Evolutionary conservation across 2,888 invertebrate species (phyloP).

Genomic region (Emmelina monodactyla): DNA sequence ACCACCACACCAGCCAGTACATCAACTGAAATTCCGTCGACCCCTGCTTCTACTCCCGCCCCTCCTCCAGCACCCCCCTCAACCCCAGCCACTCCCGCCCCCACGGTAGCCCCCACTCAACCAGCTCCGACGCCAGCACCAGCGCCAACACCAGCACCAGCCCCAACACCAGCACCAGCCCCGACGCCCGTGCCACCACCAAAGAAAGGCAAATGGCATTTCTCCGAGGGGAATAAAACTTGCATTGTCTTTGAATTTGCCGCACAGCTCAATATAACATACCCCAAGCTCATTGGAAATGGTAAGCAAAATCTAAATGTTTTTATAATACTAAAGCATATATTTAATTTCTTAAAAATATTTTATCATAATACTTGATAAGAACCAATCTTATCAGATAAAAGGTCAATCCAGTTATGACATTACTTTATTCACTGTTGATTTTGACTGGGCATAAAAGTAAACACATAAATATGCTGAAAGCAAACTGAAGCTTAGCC

Average conservation of each 20-base stretch:
- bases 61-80: conserved; percentile 19
- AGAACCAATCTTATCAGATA: no score
- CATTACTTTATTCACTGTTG: no score
- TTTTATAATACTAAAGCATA: no score
- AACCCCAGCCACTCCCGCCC: conserved; percentile 35
- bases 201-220: conserved; percentile 35
- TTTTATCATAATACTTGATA: no score
- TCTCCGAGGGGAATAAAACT: conserved; percentile 42
- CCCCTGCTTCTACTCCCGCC: neutral
- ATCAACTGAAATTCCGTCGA: conserved; percentile 23
- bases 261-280: conserved; percentile 69
- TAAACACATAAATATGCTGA: no score
- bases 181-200: conserved; percentile 32
- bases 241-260: conserved; percentile 75
- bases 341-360: no score
- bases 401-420: no score
- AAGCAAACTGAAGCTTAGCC: no score
- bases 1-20: conserved; percentile 10
- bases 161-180: conserved; percentile 25
- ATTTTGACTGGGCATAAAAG: no score
- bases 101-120: conserved; percentile 51
- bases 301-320: no score
- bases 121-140: conserved; percentile 38
- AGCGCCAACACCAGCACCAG: conserved; percentile 24
- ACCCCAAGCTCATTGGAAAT: no score